Percentiles rank a stretch among this genome's conserved stretches.
These are phyloP conservation scores for Hemibagrus wyckioides DNA, from an alignment of 2,113 vertebrate genomes.

Conservation along the genomic window DNA sequence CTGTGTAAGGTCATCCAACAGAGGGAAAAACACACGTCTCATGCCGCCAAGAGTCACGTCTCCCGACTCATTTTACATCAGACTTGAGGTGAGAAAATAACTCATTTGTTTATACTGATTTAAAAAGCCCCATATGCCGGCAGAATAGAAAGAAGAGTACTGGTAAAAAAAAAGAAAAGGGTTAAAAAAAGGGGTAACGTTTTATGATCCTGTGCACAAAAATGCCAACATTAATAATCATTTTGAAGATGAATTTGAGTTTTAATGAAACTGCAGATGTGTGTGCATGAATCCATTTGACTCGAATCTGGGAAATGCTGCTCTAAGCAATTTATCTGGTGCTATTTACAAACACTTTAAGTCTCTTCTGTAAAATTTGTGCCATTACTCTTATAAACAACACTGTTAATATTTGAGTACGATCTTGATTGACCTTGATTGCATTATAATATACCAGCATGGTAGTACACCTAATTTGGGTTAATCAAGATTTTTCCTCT, in stretches of 20 bases:
- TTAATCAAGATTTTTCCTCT: conserved; percentile 37
- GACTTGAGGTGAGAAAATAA: too few species aligned
- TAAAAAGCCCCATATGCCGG: too few species aligned
- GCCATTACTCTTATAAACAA: conserved; percentile 9
- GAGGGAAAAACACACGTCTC: too few species aligned
- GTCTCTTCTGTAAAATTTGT: not conserved
- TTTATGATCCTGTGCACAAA: not conserved
- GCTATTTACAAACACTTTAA: conserved; percentile 16
- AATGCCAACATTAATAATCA: not conserved
- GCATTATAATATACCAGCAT: conserved; percentile 15
- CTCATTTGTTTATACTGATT: too few species aligned
- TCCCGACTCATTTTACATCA: too few species aligned
- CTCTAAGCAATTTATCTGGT: not conserved
- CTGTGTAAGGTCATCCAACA: too few species aligned
- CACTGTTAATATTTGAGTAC: conserved; percentile 6
- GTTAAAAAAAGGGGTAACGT: not conserved
- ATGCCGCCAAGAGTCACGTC: too few species aligned
- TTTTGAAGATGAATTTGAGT: not conserved
- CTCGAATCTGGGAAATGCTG: not conserved
- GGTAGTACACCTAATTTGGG: conserved; percentile 20
- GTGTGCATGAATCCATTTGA: not conserved
- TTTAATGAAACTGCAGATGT: not conserved
- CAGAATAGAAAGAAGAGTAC: too few species aligned
- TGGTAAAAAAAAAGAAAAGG: too few species aligned
- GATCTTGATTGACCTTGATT: conserved; percentile 23